These are phyloP conservation scores for Sesamia nonagrioides DNA, from an alignment of 1,140 invertebrate species.

Conservation along the genomic window DNA sequence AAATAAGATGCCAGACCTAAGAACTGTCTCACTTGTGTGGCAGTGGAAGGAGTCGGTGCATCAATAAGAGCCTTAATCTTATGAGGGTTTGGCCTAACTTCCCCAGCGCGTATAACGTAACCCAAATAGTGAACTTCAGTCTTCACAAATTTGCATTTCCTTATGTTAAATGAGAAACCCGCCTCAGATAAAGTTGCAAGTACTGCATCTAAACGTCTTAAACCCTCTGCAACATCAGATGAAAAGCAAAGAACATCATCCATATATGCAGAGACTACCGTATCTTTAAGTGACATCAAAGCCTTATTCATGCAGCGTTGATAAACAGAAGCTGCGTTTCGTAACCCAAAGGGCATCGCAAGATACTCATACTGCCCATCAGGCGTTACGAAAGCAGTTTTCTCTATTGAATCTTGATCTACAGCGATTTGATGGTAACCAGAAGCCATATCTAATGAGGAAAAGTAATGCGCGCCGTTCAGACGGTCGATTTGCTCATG, in stretches of 20 bases:
- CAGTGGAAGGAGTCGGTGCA: not conserved
- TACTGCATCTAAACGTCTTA: not conserved
- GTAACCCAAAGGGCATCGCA: too few species aligned
- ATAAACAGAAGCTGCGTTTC: too few species aligned
- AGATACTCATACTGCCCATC: too few species aligned
- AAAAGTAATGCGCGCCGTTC: too few species aligned
- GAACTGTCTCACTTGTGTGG: not conserved
- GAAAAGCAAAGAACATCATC: conserved; percentile 46
- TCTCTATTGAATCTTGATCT: too few species aligned
- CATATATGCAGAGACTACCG: too few species aligned
- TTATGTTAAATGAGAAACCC: not conserved
- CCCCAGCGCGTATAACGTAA: not conserved
- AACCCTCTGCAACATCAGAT: not conserved
- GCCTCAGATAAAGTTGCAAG: not conserved
- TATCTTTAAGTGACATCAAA: too few species aligned
- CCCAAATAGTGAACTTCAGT: not conserved
- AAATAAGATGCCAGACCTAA: not conserved
- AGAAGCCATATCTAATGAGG: too few species aligned
- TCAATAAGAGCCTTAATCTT: not conserved
- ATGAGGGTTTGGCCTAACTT: not conserved
- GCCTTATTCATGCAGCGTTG: too few species aligned
- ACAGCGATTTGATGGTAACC: too few species aligned
- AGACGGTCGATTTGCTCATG: too few species aligned
- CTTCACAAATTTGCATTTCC: not conserved
- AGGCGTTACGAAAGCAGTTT: too few species aligned